Percentiles rank a stretch among this genome's conserved stretches.
Conservation (phyloP, 2,113 vertebrate species). For the Lasiurus cinereus region DNA sequence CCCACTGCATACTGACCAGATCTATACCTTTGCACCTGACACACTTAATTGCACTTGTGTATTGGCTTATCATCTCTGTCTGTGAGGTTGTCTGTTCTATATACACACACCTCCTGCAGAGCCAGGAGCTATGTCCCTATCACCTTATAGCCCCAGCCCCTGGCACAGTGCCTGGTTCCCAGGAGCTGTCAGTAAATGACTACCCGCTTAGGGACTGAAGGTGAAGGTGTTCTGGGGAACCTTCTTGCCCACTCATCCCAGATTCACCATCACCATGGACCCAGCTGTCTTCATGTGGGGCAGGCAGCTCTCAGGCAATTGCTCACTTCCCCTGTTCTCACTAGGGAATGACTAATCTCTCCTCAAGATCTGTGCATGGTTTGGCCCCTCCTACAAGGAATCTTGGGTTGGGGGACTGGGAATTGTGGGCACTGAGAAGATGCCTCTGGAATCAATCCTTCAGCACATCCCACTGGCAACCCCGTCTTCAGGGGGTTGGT, state of each 20-base stretch:
- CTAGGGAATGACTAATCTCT: conserved; percentile 34
- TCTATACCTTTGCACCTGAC: not conserved
- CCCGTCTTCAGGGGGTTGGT: not conserved
- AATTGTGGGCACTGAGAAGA: not conserved
- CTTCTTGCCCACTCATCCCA: not conserved
- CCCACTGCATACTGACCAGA: not conserved
- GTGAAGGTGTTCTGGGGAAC: not conserved
- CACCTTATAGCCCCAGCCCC: not conserved
- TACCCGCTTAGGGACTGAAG: not conserved
- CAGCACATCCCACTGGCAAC: not conserved
- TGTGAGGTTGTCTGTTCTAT: not conserved
- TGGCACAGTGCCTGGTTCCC: not conserved
- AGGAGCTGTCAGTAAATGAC: not conserved
- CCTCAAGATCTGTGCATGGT: conserved; percentile 23
- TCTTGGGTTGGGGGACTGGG: not conserved
- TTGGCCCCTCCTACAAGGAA: conserved; percentile 58
- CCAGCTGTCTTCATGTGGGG: not conserved
- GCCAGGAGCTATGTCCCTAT: not conserved
- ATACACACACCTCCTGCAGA: not conserved
- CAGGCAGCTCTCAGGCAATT: not conserved
- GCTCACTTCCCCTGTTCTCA: conserved; percentile 19
- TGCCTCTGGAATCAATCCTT: not conserved
- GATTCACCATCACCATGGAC: not conserved
- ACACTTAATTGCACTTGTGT: not conserved
- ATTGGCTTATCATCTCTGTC: not conserved